Evolutionary conservation across 2,113 vertebrate species (phyloP).

Genomic region (Athene noctua): DNA sequence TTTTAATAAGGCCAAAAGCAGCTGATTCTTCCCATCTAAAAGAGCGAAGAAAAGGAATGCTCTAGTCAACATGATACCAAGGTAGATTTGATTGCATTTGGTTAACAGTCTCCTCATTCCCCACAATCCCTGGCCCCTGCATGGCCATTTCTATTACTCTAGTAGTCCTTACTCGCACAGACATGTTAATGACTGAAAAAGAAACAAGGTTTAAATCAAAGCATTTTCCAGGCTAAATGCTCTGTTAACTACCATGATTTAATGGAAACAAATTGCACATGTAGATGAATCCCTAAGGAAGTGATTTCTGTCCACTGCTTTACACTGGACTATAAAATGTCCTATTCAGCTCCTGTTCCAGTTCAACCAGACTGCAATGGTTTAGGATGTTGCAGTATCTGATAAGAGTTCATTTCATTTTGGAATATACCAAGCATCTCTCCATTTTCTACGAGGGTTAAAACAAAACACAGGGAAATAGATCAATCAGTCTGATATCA

Average conservation of each 20-base stretch:
- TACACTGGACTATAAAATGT: not conserved
- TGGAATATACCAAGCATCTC: not conserved
- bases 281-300: not conserved
- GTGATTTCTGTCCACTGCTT: not conserved
- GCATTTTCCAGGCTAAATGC: not conserved
- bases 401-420: not conserved
- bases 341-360: not conserved
- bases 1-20: slow-evolving; percentile 93
- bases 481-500: not conserved
- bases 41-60: not conserved
- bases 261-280: not conserved
- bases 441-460: not conserved
- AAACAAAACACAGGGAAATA: not conserved
- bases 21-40: slow-evolving; percentile 96
- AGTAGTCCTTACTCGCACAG: not conserved
- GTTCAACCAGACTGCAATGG: not conserved
- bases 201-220: not conserved
- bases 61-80: not conserved
- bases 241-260: not conserved
- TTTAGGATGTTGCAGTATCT: not conserved
- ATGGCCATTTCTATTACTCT: not conserved
- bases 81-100: not conserved
- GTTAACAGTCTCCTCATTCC: not conserved
- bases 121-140: not conserved
- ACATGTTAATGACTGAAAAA: not conserved